Evolutionary conservation across 2,888 invertebrate genomes (phyloP).

Genomic region (Ecdyonurus torrentis): DNA sequence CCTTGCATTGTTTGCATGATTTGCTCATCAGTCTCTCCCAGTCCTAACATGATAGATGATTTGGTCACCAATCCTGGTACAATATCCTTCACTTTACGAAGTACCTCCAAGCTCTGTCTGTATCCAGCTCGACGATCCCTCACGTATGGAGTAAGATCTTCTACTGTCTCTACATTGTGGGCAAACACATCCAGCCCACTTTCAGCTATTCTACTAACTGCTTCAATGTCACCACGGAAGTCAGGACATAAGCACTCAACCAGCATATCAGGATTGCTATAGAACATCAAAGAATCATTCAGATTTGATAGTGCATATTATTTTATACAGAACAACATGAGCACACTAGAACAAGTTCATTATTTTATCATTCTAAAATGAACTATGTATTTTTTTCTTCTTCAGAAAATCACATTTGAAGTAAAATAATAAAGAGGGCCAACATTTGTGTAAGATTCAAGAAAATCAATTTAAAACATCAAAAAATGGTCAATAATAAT

Average conservation of each 20-base stretch:
- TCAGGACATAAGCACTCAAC: slow-evolving; percentile 97
- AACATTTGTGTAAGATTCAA: no score
- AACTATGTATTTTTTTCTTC: background rate
- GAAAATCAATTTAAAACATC: no score
- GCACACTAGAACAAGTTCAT: background rate
- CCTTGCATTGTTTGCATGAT: slow-evolving; percentile 70
- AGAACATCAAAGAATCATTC: background rate
- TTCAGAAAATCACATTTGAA: no score
- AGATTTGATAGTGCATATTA: background rate
- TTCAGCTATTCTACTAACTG: slow-evolving; percentile 55
- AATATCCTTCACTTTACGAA: slow-evolving; percentile 62
- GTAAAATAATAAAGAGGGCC: no score
- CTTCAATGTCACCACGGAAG: slow-evolving; percentile 65
- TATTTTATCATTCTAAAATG: background rate
- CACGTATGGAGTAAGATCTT: slow-evolving; percentile 75
- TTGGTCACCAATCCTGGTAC: slow-evolving; percentile 82
- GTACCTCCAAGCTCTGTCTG: slow-evolving; percentile 69
- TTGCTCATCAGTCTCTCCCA: slow-evolving; percentile 80
- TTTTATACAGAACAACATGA: background rate
- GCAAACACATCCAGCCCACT: slow-evolving; percentile 93
- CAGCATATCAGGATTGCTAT: slow-evolving; percentile 59
- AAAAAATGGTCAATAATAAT: no score
- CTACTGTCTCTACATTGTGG: slow-evolving; percentile 97
- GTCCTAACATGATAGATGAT: slow-evolving; percentile 94
- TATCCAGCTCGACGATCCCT: slow-evolving; percentile 87